Evolutionary conservation across 1,140 invertebrate genomes (phyloP), one percentile per base, ranked within the genome.

Genomic region (Lethrus apterus): DNA sequence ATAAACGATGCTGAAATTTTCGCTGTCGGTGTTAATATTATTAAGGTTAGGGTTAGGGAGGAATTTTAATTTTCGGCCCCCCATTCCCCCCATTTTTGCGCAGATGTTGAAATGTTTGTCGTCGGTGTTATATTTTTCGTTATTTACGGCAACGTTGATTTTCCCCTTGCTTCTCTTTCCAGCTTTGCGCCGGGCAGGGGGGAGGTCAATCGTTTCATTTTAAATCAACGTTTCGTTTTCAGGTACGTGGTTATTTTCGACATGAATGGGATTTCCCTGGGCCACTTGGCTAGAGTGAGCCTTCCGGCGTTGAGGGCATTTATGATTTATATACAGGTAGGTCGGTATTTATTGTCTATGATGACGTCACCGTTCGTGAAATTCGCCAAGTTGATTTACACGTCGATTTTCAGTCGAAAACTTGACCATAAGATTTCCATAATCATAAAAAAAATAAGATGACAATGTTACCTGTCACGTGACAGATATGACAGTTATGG

Each of bases 241-340:
- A 64, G 63, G 2, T 80, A 79, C 59, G 69, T 80, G 21, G 74
- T 80, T 18, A 70, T 80, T 40, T 79, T 81, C 52, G 79, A 80
- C 57, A 80, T 81, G 77, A 78, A 77, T 57, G 77, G 77, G 4
- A 71, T 75, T 44, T 68, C 67, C 7, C 60, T 80, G 7, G 76
- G 75, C 0, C 79, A 81, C 60, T 62, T 81, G 14, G 76, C 77
- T 1, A 64, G 76, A 50, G 73, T 79, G 0, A 75, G 71, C 14
- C 49, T 80, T 38, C 73, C 75, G 2, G 70, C 73, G 1, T 55
- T 81, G 2, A 67, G 73, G 52, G 71, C 72, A 4, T 79, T 79
- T 51, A 77, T 81, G 75, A 56, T 70, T 44, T 81, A 81, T 52
- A 79, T 81, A 48, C 79, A 81, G 74, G 78, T 80, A 54, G 56